Base-by-base conservation (phyloP, 2,888 invertebrate genomes). In the Dascillus cervinus region DNA sequence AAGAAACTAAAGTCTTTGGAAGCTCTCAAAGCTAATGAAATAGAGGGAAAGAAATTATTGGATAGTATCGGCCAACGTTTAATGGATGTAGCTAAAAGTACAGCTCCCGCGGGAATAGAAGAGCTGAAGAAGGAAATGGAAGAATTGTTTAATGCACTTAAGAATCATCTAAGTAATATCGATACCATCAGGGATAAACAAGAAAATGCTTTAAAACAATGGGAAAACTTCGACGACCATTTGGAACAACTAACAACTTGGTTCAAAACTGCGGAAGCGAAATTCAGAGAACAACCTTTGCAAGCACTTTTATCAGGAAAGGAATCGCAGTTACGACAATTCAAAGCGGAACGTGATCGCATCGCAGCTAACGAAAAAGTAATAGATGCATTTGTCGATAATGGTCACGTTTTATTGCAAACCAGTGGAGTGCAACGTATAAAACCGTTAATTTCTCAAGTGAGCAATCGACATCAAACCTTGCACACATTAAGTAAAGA, bases 371-470 rank as follows among this genome's bases (percentile, higher is more conserved):
- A 87, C 51, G 94, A 95, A 62, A 78, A 80, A 49, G 82, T 82
- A 56, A 79, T 95, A 22, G 94, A 94, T 60, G 73, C 77, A 6
- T 92, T 94, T 55, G 79, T 89, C 11, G 94, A 95, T 60, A 81
- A 79, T 52, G 86, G 89, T n/a, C 90, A 94, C 56, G 77, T 79
- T 6, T 67, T 96, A 30, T 72, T 91, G 1, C 87, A 89, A 56
- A 70, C 79, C 13, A 89, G 89, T 52, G 84, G 84, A 0, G 85
- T 86, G 0, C 88, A 90, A 48, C 77, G 87, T 30, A 75, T 94
- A 10, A 88, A 89, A 54, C 86, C 87, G 3, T 68, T 90, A 29
- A 83, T 91, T 11, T 82, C 88, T 0, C 92, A 94, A 69, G 79
- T 92, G n/a, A 87, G 84, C 46, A 85, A 83, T 54, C 75, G 89